Evolutionary conservation across 2,888 invertebrate genomes (phyloP).

Genomic region (Drosophila seclusa): DNA sequence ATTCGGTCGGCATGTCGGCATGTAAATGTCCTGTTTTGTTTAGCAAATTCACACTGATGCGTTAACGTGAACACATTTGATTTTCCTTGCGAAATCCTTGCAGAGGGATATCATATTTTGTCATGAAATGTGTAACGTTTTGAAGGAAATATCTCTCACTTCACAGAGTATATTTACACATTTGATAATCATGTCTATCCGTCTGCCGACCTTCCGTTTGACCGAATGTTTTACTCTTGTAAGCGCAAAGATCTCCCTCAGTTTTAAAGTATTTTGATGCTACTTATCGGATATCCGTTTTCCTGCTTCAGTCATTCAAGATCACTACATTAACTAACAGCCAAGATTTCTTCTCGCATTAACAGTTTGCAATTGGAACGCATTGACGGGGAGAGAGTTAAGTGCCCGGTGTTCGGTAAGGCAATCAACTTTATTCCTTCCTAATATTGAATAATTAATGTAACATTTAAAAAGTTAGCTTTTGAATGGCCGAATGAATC

Average conservation of each 20-base stretch:
- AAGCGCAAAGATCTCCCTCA: neutral
- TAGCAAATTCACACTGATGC: slow-evolving; percentile 49
- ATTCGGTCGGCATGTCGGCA: slow-evolving; percentile 20
- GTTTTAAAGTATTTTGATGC: neutral
- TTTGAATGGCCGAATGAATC: too few species aligned
- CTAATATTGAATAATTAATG: too few species aligned
- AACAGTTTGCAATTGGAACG: too few species aligned
- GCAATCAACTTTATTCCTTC: too few species aligned
- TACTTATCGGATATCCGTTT: too few species aligned
- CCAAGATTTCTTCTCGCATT: too few species aligned
- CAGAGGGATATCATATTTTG: neutral
- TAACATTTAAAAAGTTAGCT: too few species aligned
- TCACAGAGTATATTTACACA: neutral
- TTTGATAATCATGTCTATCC: neutral
- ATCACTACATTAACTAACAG: neutral
- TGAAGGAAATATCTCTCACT: neutral
- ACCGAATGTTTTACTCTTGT: neutral
- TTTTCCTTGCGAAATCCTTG: neutral
- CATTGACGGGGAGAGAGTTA: too few species aligned
- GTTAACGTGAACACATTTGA: neutral
- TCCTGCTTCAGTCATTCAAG: too few species aligned
- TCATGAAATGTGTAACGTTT: neutral
- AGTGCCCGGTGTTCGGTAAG: too few species aligned
- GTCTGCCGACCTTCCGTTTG: neutral
- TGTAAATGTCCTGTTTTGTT: slow-evolving; percentile 35